phyloP scores from a whole-genome alignment of 2,888 invertebrate genomes.

The Netelia fuscicornis region DNA sequence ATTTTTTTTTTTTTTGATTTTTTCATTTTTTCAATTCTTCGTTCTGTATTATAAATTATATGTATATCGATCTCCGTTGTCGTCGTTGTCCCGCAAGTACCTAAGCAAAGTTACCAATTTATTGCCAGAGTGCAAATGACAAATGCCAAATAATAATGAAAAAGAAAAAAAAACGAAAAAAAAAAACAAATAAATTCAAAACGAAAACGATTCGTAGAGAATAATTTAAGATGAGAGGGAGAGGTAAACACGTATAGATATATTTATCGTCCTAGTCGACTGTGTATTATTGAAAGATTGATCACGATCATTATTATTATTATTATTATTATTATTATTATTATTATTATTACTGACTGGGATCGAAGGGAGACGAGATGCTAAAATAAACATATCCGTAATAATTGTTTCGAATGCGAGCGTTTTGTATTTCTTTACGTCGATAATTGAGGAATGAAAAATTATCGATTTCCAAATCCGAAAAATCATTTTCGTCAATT shows the following conservation, averaged over 20 bases:
- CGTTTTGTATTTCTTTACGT: constrained; percentile 7
- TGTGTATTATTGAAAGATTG: constrained; percentile 65
- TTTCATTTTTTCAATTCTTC: constrained; percentile 11
- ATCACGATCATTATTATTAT: constrained; percentile 52
- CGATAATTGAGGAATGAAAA: constrained; percentile 17
- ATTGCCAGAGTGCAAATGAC: constrained; percentile 61
- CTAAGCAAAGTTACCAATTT: constrained; percentile 69
- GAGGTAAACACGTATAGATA: constrained; percentile 23
- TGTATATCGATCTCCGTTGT: constrained; percentile 37
- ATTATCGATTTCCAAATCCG: neutral
- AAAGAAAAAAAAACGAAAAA: constrained; percentile 3
- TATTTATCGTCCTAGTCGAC: constrained; percentile 65
- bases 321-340: constrained; percentile 33
- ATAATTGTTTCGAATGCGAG: constrained; percentile 30
- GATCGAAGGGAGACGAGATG: constrained; percentile 43
- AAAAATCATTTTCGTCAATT: constrained; percentile 4
- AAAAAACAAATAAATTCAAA: neutral
- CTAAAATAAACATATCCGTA: constrained; percentile 66
- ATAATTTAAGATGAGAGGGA: constrained; percentile 31
- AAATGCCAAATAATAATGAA: constrained; percentile 52
- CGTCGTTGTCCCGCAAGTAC: constrained; percentile 55
- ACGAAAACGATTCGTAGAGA: constrained; percentile 19
- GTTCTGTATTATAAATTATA: constrained; percentile 13
- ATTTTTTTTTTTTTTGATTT: constrained; percentile 56
- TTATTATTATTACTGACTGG: constrained; percentile 58